Conservation (phyloP, 2,888 invertebrate genomes). For the Ametastegia equiseti region DNA sequence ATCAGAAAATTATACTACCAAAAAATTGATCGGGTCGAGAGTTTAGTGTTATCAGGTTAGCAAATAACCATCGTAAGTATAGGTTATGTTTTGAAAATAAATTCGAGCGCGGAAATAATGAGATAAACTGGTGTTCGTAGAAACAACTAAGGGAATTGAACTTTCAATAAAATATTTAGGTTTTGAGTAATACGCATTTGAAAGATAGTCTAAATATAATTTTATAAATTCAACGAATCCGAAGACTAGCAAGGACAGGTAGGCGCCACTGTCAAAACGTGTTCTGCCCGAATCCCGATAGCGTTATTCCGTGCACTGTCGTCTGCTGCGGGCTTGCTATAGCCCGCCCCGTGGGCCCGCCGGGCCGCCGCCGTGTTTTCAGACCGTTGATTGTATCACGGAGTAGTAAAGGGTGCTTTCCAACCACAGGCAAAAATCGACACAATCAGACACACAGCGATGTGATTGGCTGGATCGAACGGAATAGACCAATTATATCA, state of each 20-base stretch:
- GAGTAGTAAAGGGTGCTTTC: too few relatives aligned
- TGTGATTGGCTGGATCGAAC: too few relatives aligned
- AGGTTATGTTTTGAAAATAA: slow-evolving; percentile 20
- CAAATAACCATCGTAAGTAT: background rate
- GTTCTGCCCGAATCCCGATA: too few relatives aligned
- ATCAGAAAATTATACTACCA: background rate
- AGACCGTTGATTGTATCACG: too few relatives aligned
- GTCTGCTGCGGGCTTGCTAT: too few relatives aligned
- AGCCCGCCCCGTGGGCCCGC: too few relatives aligned
- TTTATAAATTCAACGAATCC: background rate
- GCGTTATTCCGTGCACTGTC: too few relatives aligned
- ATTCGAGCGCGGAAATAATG: background rate
- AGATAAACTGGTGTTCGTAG: background rate
- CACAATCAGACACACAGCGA: too few relatives aligned
- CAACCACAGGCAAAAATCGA: too few relatives aligned
- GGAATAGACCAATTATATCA: too few relatives aligned
- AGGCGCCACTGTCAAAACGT: slow-evolving; percentile 11
- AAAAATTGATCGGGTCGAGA: background rate
- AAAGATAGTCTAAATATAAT: background rate
- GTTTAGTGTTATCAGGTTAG: background rate
- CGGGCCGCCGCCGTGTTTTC: too few relatives aligned
- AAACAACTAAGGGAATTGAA: background rate
- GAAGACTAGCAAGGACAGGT: background rate
- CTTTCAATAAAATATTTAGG: background rate
- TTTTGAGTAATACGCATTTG: background rate